Base-by-base conservation (phyloP, 2,113 vertebrate species). In the Dromaius novaehollandiae region DNA sequence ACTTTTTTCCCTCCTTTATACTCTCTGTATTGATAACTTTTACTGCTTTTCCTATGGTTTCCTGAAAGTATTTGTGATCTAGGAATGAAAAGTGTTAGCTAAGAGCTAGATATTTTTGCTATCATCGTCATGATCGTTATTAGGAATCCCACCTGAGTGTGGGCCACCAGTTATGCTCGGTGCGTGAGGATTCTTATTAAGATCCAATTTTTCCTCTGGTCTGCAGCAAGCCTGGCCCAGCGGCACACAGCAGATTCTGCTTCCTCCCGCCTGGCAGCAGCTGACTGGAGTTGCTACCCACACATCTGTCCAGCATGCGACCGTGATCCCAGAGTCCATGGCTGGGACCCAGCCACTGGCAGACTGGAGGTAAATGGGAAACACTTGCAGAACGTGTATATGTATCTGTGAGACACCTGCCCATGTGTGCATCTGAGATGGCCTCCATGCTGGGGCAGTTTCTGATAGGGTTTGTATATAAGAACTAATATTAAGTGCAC, bases 211-310 rank as follows among this genome's bases (percentile, higher is more conserved):
- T 40, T 53, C 28, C 74, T 98, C 69, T 97, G 8, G 68, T 91
- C 63, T 24, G 95, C 98, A 99, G 99, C 99, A 99, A 99, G 98
- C 99, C 51, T 99, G 99, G 99, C 99, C 99, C 66, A 99, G 99
- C 20, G 99, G 99, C 84, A 99, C 99, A 79, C 99, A 99, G 97
- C 99, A 99, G 98, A 99, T 99, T 96, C 98, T 99, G 60, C 98
- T 99, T 69, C 99, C 99, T 91, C 99, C 99, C 0, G 99, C 99
- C 11, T 99, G 99, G 99, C 99, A 99, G 98, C 99, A 99, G 98
- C 98, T 99, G 95, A 99, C 99, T 0, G 98, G 98, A 5, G 98
- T 99, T 76, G 98, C 98, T 69, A 96, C 98, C 80, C 99, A 99
- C 97, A 99, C 99, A n/a, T 99, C 99, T 25, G 99, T 99, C 95